Conservation (phyloP, 2,888 invertebrate genomes). For the Syrista parreyssii region DNA sequence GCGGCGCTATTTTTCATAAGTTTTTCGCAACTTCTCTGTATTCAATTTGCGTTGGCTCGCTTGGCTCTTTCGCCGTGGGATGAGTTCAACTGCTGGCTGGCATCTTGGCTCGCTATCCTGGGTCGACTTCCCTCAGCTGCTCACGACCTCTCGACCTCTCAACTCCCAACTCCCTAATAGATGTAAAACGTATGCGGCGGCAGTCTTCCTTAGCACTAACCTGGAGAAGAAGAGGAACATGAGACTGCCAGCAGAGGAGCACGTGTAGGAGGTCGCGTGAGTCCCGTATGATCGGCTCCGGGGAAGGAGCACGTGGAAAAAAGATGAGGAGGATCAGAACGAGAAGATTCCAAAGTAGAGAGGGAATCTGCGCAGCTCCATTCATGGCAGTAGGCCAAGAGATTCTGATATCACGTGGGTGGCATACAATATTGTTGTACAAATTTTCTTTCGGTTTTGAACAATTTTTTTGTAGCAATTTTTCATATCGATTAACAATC, state of each 20-base stretch:
- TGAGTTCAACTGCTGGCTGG: not conserved
- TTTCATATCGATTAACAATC: not conserved
- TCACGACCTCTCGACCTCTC: not conserved
- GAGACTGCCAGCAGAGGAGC: not conserved
- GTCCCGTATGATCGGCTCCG: not conserved
- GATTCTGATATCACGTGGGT: not conserved
- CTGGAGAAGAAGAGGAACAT: not conserved
- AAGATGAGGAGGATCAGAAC: not conserved
- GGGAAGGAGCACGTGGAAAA: not conserved
- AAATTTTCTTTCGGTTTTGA: not conserved
- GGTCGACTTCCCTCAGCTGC: not conserved
- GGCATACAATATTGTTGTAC: not conserved
- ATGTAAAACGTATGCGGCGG: conserved; percentile 33
- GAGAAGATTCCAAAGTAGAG: not conserved
- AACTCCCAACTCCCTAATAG: conserved; percentile 17
- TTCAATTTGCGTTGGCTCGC: conserved; percentile 47
- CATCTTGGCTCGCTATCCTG: not conserved
- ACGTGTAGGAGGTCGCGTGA: not conserved
- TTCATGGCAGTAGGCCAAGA: not conserved
- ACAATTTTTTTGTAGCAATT: no score
- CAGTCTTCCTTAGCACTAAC: not conserved
- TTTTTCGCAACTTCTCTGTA: conserved; percentile 46
- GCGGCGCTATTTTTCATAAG: conserved; percentile 47
- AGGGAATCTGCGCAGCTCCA: not conserved
- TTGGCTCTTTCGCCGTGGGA: conserved; percentile 4